Evolutionary conservation across 2,888 invertebrate genomes (phyloP).

Genomic region (Isotomurus palustris): DNA sequence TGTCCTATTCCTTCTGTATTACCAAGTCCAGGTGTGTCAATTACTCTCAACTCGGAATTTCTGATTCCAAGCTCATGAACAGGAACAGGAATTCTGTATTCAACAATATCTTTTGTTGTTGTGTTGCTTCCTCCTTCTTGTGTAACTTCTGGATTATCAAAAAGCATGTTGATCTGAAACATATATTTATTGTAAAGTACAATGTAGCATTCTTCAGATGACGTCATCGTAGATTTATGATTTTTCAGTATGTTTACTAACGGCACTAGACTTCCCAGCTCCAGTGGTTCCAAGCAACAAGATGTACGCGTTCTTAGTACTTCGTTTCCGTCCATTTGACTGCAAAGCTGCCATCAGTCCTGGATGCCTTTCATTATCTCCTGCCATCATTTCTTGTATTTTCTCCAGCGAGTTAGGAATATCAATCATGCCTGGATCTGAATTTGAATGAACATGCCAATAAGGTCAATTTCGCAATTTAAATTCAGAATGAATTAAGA

Average conservation of each 20-base stretch:
- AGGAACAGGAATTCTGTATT: constrained; percentile 7
- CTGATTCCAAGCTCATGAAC: constrained; percentile 2
- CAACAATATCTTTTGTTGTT: constrained; percentile 1
- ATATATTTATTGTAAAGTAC: no score
- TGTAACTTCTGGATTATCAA: constrained; percentile 7
- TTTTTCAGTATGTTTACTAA: no score
- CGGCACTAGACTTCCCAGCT: constrained; percentile 28
- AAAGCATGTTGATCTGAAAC: constrained; percentile 8
- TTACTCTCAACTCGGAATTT: not conserved
- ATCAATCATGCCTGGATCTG: constrained; percentile 17
- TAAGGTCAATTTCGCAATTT: no score
- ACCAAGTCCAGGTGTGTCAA: constrained; percentile 11
- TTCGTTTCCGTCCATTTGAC: constrained; percentile 20
- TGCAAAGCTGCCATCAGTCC: constrained; percentile 26
- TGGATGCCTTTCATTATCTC: constrained; percentile 13
- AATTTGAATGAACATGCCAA: no score
- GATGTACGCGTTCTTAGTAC: constrained; percentile 30
- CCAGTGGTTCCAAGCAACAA: constrained; percentile 28
- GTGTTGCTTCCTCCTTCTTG: not conserved
- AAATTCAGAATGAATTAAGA: no score
- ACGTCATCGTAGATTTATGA: no score
- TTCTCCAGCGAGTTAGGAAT: constrained; percentile 18
- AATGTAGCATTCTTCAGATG: no score
- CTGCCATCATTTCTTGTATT: constrained; percentile 12
- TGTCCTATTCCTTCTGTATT: constrained; percentile 8